These are phyloP conservation scores for Aphaenogaster ashmeadi DNA, from an alignment of 1,140 invertebrate species.

Conservation along the genomic window DNA sequence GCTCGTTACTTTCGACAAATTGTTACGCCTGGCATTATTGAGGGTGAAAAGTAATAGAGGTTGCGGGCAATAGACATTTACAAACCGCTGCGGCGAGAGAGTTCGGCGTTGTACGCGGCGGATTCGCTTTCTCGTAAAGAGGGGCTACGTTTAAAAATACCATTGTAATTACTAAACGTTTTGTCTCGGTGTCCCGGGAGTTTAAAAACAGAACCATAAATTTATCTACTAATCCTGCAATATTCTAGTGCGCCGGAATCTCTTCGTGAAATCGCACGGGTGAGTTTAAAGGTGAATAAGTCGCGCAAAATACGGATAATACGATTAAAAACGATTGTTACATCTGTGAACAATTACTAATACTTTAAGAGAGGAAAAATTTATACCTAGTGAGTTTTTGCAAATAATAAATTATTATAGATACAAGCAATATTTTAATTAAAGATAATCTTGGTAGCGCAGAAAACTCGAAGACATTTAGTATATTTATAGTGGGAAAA, in stretches of 20 bases:
- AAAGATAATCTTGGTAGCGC: not conserved
- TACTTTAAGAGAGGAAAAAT: not conserved
- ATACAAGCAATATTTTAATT: not conserved
- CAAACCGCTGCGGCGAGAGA: slow-evolving; percentile 13
- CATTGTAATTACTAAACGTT: slow-evolving; percentile 68
- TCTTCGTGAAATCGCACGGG: not conserved
- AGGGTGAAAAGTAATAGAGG: slow-evolving; percentile 26
- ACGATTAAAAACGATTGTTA: slow-evolving; percentile 6
- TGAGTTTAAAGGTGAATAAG: slow-evolving; percentile 31
- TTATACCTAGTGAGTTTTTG: not conserved
- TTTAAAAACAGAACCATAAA: slow-evolving; percentile 68
- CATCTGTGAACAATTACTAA: not conserved
- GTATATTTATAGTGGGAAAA: not conserved
- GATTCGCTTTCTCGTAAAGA: slow-evolving; percentile 16
- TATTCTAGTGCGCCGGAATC: slow-evolving; percentile 44
- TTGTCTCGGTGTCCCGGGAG: slow-evolving; percentile 40
- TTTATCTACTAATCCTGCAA: slow-evolving; percentile 61
- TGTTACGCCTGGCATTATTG: slow-evolving; percentile 27
- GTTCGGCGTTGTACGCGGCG: slow-evolving; percentile 21
- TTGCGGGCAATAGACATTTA: slow-evolving; percentile 6
- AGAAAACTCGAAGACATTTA: not conserved
- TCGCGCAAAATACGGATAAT: not conserved
- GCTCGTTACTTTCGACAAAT: slow-evolving; percentile 32
- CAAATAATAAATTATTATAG: not conserved
- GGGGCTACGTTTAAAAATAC: slow-evolving; percentile 63